Conservation (phyloP, 2,888 invertebrate species). For the Parochlus steinenii region DNA sequence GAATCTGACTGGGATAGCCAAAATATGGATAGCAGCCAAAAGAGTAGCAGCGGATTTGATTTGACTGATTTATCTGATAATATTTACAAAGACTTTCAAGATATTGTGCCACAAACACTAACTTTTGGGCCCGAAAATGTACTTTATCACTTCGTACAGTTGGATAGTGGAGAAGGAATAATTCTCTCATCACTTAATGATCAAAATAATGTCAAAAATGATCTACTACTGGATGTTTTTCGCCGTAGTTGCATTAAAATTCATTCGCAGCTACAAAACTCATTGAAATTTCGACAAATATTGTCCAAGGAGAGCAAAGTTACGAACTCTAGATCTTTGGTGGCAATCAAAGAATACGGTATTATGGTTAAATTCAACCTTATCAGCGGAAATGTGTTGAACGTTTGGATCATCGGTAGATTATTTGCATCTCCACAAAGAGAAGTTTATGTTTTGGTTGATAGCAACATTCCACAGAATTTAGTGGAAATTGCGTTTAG, state of each 20-base stretch:
- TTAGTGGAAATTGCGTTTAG: conserved; percentile 77
- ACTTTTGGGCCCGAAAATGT: conserved; percentile 36
- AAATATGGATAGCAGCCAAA: conserved; percentile 42
- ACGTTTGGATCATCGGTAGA: conserved; percentile 69
- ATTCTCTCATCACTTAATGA: conserved; percentile 38
- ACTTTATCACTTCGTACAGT: conserved; percentile 56
- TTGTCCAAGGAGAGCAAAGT: conserved; percentile 30
- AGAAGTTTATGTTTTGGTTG: conserved; percentile 77
- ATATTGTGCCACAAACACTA: conserved; percentile 35
- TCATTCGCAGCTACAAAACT: conserved; percentile 53
- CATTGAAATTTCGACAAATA: conserved; percentile 32
- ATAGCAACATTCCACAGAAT: conserved; percentile 73
- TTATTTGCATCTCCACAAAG: conserved; percentile 59
- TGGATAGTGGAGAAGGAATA: conserved; percentile 55
- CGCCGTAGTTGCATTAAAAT: conserved; percentile 52
- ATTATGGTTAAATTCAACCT: conserved; percentile 44
- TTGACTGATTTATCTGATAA: conserved; percentile 55
- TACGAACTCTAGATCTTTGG: conserved; percentile 35
- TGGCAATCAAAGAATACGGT: conserved; percentile 72
- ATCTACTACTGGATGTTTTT: conserved; percentile 51
- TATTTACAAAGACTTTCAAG: conserved; percentile 51
- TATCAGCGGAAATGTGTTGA: conserved; percentile 30
- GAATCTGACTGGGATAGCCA: conserved; percentile 67
- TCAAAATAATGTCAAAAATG: conserved; percentile 15
- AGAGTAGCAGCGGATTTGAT: conserved; percentile 45